phyloP scores from a whole-genome alignment of 2,113 vertebrate genomes.

The Heterotis niloticus region DNA sequence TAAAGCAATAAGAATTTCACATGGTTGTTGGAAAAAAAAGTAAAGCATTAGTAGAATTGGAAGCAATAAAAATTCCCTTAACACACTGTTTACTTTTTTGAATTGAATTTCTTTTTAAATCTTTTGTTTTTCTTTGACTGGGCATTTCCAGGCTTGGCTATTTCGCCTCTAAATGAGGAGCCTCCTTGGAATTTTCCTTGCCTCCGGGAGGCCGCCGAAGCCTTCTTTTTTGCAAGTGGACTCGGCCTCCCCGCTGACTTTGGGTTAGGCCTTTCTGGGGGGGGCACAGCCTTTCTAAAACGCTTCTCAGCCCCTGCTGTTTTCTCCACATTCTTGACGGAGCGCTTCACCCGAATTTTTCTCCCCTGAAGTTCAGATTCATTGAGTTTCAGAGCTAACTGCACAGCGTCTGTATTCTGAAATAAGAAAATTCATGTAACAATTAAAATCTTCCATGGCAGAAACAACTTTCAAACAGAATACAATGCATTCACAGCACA shows the following conservation, averaged over 20 bases:
- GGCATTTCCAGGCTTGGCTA: slow-evolving; percentile 45
- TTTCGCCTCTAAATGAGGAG: slow-evolving; percentile 74
- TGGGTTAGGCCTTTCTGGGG: not conserved
- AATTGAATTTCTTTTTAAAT: slow-evolving; percentile 49
- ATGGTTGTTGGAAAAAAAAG: no score
- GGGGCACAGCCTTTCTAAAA: not conserved
- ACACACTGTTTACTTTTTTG: slow-evolving; percentile 33
- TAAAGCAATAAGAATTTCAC: no score
- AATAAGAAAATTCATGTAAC: no score
- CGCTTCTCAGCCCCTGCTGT: not conserved
- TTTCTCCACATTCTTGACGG: slow-evolving; percentile 51
- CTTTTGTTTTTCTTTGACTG: slow-evolving; percentile 54
- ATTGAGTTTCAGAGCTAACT: slow-evolving; percentile 83
- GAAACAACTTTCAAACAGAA: no score
- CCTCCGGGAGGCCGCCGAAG: not conserved
- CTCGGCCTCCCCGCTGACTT: slow-evolving; percentile 29
- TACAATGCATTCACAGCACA: no score
- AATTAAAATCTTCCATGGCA: no score
- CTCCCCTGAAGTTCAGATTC: slow-evolving; percentile 72
- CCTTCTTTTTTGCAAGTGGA: not conserved
- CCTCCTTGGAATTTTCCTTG: slow-evolving; percentile 15
- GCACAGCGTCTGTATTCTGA: slow-evolving; percentile 79
- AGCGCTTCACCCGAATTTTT: slow-evolving; percentile 75
- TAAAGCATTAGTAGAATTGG: no score
- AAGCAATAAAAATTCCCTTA: slow-evolving; percentile 3